Percentiles rank a stretch among this genome's conserved stretches.
Evolutionary conservation across 30 jellyfish, hydroid and myxozoan species (phyloP).

Genomic region (Nemopilema nomurai): DNA sequence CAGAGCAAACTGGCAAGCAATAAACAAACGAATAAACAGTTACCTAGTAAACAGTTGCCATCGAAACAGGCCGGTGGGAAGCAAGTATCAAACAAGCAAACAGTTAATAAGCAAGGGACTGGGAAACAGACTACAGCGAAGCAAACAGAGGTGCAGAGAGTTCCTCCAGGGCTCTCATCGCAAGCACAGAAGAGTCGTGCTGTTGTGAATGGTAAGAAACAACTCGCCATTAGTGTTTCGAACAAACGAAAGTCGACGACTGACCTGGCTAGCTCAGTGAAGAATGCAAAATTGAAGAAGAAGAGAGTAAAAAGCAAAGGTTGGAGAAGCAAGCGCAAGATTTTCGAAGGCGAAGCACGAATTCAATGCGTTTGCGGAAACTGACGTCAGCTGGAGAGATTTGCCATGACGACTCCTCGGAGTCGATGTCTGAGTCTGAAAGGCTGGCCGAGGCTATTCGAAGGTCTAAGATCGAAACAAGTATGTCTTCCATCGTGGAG

Average conservation of each 20-base stretch:
- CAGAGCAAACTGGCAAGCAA: not conserved
- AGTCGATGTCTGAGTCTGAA: conserved; percentile 65
- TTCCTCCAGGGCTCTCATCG: not conserved
- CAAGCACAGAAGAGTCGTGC: not conserved
- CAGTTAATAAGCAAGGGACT: not conserved
- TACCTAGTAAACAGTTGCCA: not conserved
- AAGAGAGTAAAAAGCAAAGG: conserved; percentile 12
- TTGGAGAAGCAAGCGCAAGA: conserved; percentile 22
- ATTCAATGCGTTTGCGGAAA: conserved; percentile 66
- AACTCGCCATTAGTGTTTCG: not conserved
- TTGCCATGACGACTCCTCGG: conserved; percentile 60
- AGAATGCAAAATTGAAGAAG: conserved; percentile 47
- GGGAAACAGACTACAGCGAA: not conserved
- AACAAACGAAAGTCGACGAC: conserved; percentile 36
- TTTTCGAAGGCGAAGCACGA: conserved; percentile 56
- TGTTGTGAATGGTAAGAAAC: not conserved
- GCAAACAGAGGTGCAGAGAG: not conserved
- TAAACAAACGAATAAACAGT: not conserved
- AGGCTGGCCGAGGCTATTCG: conserved; percentile 56
- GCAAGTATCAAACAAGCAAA: not conserved
- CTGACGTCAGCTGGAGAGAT: conserved; percentile 70
- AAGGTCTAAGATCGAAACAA: conserved; percentile 58
- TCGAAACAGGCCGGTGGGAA: not conserved
- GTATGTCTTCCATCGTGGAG: conserved; percentile 1
- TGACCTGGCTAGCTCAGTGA: not conserved